These are phyloP conservation scores for Manis crassicaudata DNA, from an alignment of 2,797 vertebrate species.

Conservation along the genomic window DNA sequence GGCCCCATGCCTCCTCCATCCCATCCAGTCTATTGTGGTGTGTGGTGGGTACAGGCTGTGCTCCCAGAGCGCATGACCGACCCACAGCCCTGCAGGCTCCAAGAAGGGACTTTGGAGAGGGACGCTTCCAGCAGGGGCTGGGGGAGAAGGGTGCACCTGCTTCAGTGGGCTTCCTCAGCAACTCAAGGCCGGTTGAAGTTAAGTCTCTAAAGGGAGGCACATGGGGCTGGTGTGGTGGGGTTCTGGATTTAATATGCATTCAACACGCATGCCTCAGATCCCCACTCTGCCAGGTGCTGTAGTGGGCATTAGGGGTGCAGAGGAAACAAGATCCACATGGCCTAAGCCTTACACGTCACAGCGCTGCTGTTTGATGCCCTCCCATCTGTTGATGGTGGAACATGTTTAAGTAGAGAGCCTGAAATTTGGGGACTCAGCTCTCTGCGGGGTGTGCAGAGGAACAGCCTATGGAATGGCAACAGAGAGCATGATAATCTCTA, in stretches of 20 bases:
- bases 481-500: neutral
- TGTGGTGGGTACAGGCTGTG: fast-evolving
- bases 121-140: fast-evolving
- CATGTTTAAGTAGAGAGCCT: neutral
- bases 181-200: neutral
- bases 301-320: neutral
- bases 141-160: neutral
- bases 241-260: neutral
- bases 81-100: neutral
- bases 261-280: fast-evolving
- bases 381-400: neutral
- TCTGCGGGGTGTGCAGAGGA: neutral
- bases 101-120: neutral
- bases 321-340: neutral
- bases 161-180: neutral
- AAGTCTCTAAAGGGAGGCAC: neutral
- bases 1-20: neutral
- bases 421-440: neutral
- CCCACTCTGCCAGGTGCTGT: fast-evolving
- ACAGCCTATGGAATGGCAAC: neutral
- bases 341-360: fast-evolving
- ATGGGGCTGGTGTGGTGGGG: fast-evolving
- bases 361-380: no score
- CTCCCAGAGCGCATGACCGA: fast-evolving
- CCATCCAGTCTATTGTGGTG: neutral